phyloP scores from a whole-genome alignment of 2,113 vertebrate genomes.

The Silurus meridionalis region DNA sequence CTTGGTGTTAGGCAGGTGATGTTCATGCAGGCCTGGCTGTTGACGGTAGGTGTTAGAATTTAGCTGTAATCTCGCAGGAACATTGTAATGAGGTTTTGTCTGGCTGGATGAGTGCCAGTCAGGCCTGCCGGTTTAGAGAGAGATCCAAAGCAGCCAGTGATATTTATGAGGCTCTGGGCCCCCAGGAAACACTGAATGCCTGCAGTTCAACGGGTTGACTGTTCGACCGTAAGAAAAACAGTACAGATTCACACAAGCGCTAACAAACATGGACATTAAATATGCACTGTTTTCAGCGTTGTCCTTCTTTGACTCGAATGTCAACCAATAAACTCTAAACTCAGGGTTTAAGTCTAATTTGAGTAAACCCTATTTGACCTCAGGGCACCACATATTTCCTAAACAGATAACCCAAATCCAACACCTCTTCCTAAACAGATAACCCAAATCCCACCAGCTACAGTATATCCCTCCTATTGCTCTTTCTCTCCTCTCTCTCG shows the following conservation, averaged over 20 bases:
- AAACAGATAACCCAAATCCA: slow-evolving; percentile 50
- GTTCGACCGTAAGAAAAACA: slow-evolving; percentile 62
- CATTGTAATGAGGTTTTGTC: slow-evolving; percentile 40
- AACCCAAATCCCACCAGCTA: slow-evolving; percentile 50
- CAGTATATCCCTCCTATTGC: slow-evolving; percentile 17
- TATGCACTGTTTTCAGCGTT: slow-evolving; percentile 2
- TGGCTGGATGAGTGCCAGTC: slow-evolving; percentile 33
- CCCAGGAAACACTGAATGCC: slow-evolving; percentile 71
- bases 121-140: slow-evolving; percentile 27
- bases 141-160: slow-evolving; percentile 51
- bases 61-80: slow-evolving; percentile 22
- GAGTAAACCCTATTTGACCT: slow-evolving; percentile 44
- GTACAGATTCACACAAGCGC: slow-evolving; percentile 64
- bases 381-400: slow-evolving; percentile 38
- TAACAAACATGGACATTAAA: not conserved
- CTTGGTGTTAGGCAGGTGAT: not conserved
- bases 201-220: slow-evolving; percentile 70
- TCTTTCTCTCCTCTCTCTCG: slow-evolving; percentile 44
- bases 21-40: not conserved
- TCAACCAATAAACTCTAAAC: slow-evolving; percentile 32
- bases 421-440: slow-evolving; percentile 43
- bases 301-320: slow-evolving; percentile 13
- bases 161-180: slow-evolving; percentile 72
- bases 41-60: slow-evolving; percentile 33
- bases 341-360: slow-evolving; percentile 41